Evolutionary conservation across 1,140 invertebrate genomes (phyloP), one percentile per base, ranked within the genome.

Genomic region (Bombus breviceps): DNA sequence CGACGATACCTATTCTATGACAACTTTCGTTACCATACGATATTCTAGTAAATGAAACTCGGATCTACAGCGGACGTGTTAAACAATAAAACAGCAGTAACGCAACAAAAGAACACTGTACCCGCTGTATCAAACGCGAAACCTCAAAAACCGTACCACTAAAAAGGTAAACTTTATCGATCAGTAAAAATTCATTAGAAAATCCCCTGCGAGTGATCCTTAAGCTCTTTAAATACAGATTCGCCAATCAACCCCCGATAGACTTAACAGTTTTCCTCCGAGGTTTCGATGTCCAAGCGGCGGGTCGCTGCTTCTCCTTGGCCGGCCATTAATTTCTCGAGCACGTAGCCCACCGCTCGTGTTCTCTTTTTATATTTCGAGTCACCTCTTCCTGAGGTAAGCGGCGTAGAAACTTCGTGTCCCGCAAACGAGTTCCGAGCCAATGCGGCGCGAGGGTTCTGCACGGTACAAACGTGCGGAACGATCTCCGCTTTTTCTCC

Each of bases 371-470:
- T 78, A 71, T 69, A 66, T 84, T 84, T 78, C 39, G 39, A 79
- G 25, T 53, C 43, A 53, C 34, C 53, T 83, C 64, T 77, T 69
- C 37, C 82, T 25, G 82, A 66, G 82, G 77, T 47, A 81, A 72
- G 43, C 83, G 43, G 78, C 68, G 76, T 59, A 78, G 78, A 81
- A 74, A 85, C 76, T 85, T 85, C 83, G 83, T 81, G 83, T 85
- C 57, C 78, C 83, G 78, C 78, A 81, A 85, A 85, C 83, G 83
- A 85, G 83, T 81, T 85, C 71, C 83, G 10, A 81, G 78, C 83
- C 83, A 85, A 81, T 85, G 73, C 43, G 32, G 47, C 41, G 28
- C 62, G 41, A 28, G n/a, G 37, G 47, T 53, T 53, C 47, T 22
- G 6, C 47, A 8, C 47, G 18, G 53, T 39, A 81, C 71, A 79